Evolutionary conservation across 1,140 invertebrate species (phyloP).

Genomic region (Drosophila subpulchrella): DNA sequence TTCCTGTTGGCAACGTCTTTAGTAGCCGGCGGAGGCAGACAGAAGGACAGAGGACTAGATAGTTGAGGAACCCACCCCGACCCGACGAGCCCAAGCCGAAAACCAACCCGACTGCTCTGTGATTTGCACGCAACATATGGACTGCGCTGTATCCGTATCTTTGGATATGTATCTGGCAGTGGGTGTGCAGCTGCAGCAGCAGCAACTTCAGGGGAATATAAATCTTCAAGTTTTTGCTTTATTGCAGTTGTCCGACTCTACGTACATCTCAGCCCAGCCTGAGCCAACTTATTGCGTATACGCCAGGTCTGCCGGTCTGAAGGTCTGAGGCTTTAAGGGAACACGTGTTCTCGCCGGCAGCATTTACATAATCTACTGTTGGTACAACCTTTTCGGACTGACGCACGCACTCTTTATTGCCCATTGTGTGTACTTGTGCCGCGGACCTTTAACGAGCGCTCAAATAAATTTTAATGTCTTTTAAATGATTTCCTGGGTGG

Average conservation of each 20-base stretch:
- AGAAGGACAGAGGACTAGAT: background rate
- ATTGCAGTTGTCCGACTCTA: constrained; percentile 58
- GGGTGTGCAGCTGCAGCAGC: constrained; percentile 39
- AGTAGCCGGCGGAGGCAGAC: constrained; percentile 48
- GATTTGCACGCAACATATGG: constrained; percentile 82
- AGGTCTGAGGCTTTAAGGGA: constrained; percentile 40
- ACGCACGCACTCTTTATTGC: constrained; percentile 69
- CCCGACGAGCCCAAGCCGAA: constrained; percentile 1
- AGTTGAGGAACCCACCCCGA: constrained; percentile 3
- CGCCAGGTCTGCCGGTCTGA: constrained; percentile 25
- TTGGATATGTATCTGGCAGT: constrained; percentile 16
- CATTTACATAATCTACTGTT: constrained; percentile 69
- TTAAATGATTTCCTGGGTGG: constrained; percentile 70
- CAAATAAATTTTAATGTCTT: constrained; percentile 80
- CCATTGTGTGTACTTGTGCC: constrained; percentile 58
- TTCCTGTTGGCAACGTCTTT: constrained; percentile 79
- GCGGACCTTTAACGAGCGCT: constrained; percentile 73
- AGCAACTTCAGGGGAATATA: constrained; percentile 65
- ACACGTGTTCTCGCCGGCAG: constrained; percentile 59
- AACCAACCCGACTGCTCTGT: constrained; percentile 44
- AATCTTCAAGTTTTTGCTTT: constrained; percentile 80
- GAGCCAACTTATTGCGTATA: constrained; percentile 61
- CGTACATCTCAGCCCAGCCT: background rate
- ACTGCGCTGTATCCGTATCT: constrained; percentile 37
- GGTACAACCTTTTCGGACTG: constrained; percentile 33